A percentile compares a stretch with the other conserved stretches of the same genome.
These are phyloP conservation scores for Thryonomys swinderianus DNA, from an alignment of 2,113 vertebrate species.

Conservation along the genomic window DNA sequence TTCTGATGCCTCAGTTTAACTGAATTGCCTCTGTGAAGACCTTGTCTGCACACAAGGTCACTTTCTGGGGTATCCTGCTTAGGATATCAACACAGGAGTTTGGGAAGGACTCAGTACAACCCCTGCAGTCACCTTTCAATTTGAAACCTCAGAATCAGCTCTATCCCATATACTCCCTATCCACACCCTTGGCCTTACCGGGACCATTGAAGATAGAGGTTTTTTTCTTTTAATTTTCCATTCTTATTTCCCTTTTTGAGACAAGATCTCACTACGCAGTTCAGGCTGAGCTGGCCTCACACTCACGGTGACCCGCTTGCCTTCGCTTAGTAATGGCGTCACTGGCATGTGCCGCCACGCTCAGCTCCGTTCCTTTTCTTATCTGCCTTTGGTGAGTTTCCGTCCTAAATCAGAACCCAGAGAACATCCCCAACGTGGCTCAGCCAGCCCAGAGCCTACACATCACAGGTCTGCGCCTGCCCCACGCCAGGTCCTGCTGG, in stretches of 20 bases:
- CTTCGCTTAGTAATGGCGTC: no score
- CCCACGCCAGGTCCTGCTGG: no score
- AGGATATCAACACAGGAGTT: background rate
- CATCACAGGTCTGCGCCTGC: background rate
- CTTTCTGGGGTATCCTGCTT: background rate
- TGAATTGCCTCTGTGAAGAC: background rate
- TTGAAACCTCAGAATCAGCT: background rate
- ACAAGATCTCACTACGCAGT: no score
- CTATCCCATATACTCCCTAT: background rate
- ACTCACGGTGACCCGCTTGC: no score
- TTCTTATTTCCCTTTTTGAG: background rate
- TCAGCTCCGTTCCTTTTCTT: background rate
- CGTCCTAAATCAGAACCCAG: background rate
- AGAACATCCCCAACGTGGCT: background rate
- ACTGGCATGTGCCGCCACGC: no score
- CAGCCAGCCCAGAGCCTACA: accelerated
- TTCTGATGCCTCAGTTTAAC: background rate
- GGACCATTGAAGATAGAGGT: background rate
- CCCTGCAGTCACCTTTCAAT: background rate
- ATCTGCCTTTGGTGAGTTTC: background rate
- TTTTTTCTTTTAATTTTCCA: background rate
- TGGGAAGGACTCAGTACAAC: background rate
- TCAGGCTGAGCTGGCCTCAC: no score
- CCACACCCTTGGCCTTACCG: background rate
- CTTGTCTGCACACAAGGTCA: background rate